These are phyloP conservation scores for Suricata suricatta DNA, from an alignment of 2,113 vertebrate species.

Conservation along the genomic window DNA sequence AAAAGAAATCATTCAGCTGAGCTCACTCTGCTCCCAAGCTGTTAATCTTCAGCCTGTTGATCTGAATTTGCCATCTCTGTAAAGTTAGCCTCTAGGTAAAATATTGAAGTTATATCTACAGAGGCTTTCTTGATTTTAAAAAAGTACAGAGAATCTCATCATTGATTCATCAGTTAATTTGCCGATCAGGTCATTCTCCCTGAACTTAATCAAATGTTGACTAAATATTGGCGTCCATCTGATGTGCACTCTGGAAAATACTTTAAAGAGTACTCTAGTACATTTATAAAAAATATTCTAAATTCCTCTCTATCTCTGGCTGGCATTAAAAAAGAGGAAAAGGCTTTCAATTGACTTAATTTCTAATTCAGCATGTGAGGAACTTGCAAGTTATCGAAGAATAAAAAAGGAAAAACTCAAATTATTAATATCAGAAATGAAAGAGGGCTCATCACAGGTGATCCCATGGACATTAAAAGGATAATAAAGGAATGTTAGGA, in stretches of 20 bases:
- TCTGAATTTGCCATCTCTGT: neutral
- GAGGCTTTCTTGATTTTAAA: neutral
- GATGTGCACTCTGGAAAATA: neutral
- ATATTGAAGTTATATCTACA: neutral
- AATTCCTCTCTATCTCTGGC: neutral
- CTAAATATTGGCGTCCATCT: neutral
- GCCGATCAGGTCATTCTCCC: neutral
- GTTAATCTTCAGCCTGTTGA: neutral
- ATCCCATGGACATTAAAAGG: neutral
- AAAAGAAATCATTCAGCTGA: neutral
- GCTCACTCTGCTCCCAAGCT: neutral
- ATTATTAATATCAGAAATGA: neutral
- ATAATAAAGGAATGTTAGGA: neutral
- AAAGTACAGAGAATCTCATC: neutral
- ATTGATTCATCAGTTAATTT: neutral
- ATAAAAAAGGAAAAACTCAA: neutral
- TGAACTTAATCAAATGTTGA: neutral
- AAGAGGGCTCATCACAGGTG: neutral
- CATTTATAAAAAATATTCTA: neutral
- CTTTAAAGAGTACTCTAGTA: neutral
- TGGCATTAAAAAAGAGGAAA: neutral
- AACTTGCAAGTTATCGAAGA: neutral
- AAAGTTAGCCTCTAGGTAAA: neutral
- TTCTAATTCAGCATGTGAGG: neutral
- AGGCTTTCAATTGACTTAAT: neutral